Percentiles rank a stretch among this genome's conserved stretches.
Conservation (phyloP, 2,888 invertebrate genomes). For the Phengaris arion region DNA sequence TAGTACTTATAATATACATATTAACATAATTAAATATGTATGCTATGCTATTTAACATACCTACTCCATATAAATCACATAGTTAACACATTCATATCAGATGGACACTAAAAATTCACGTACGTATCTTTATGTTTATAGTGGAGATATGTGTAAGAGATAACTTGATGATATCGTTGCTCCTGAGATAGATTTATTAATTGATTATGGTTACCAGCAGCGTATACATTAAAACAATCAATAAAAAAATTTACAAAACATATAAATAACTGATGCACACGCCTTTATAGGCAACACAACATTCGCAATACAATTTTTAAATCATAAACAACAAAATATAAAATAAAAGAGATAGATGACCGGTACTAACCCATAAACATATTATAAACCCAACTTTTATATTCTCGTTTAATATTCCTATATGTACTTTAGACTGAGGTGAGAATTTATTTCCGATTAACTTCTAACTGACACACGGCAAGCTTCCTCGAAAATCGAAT, state of each 20-base stretch:
- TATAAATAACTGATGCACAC: too few relatives aligned
- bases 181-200: neutral
- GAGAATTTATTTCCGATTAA: neutral
- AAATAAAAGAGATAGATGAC: neutral
- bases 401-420: neutral
- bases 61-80: conserved; percentile 2
- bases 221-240: too few relatives aligned
- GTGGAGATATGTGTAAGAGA: conserved; percentile 10
- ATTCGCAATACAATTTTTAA: too few relatives aligned
- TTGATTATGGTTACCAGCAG: too few relatives aligned
- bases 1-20: neutral
- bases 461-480: neutral
- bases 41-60: neutral
- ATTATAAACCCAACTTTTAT: conserved; percentile 16
- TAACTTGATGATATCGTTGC: neutral
- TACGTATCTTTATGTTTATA: conserved; percentile 24
- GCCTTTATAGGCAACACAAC: too few relatives aligned
- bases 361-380: neutral
- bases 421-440: neutral
- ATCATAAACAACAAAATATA: too few relatives aligned
- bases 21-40: conserved; percentile 13
- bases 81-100: conserved; percentile 14
- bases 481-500: neutral
- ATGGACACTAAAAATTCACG: conserved; percentile 13
- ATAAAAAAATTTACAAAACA: too few relatives aligned